Evolutionary conservation across 1,140 invertebrate species (phyloP), one percentile per base, ranked within the genome.

Genomic region (Bradysia coprophila): DNA sequence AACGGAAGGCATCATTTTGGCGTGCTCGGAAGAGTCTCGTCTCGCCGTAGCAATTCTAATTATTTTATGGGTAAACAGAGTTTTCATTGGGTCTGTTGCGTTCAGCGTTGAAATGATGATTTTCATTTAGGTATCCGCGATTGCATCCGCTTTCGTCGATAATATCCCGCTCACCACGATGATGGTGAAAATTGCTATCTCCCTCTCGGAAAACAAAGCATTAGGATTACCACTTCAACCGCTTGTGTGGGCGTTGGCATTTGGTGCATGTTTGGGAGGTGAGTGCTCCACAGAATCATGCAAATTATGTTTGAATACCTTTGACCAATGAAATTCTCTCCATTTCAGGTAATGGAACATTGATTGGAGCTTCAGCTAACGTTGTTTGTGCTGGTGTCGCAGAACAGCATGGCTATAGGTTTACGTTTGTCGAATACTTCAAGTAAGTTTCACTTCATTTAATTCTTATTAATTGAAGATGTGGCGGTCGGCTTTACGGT

Each of bases 351-450:
- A 84, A 88, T 62, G 83, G 81, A 20, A 85, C 83, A 2, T 58
- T 89, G 10, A 83, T 87, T 55, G 84, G 82, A 37, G 79, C 83
- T 1, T 84, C 81, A 16, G 79, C 82, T 1, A 89, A 88, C 58
- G 78, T 87, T 13, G 80, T 89, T 1, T 85, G 81, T 59, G 82
- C 82, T 34, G 83, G 84, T 10, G 77, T 88, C 20, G 81, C 83
- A 1, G 82, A 86, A 49, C 83, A 87, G 49, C 82, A 87, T 56
- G 83, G 83, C 15, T 83, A 86, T 57, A 38, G 21, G 21, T 19
- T 38, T 19, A 38, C 62, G 11, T 31, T 41, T 38, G 54, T 56
- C 0, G 42, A 51, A 4, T 60, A 55, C 42, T 47, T 59, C 11
- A 50, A 44, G 48, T 49, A 34, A 41, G 38, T 33, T 23, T 1